phyloP scores from a whole-genome alignment of 2,113 vertebrate species.

The Craseonycteris thonglongyai region DNA sequence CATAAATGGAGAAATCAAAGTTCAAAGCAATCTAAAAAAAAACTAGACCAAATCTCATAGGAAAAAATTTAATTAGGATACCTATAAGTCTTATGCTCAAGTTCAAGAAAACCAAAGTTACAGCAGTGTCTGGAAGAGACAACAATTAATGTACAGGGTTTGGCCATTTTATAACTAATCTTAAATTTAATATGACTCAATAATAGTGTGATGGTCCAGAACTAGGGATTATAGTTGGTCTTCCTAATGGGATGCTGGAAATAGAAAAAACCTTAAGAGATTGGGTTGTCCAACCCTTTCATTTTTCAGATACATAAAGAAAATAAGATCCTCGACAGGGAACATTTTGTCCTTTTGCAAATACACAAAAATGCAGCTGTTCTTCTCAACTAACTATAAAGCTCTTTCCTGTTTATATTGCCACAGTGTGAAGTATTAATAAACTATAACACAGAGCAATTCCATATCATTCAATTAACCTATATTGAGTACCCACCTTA shows the following conservation, averaged over 20 bases:
- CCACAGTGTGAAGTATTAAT: background rate
- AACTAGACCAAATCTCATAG: background rate
- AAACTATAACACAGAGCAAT: conserved; percentile 1
- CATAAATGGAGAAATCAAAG: background rate
- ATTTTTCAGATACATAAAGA: conserved; percentile 29
- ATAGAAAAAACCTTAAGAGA: background rate
- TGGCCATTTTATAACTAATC: conserved; percentile 18
- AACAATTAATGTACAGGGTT: background rate
- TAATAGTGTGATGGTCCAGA: background rate
- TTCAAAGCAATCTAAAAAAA: background rate
- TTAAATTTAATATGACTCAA: background rate
- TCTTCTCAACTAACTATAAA: background rate
- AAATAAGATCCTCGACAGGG: background rate
- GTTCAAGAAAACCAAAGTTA: conserved; percentile 3
- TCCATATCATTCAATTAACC: background rate
- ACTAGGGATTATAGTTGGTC: background rate
- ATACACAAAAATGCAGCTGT: background rate
- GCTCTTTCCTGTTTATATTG: background rate
- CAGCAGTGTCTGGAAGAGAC: background rate
- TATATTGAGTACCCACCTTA: background rate
- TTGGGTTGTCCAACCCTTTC: background rate
- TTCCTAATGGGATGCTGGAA: background rate
- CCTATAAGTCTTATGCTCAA: background rate
- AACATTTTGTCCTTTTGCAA: background rate
- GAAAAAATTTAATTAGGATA: background rate